phyloP scores from a whole-genome alignment of 2,888 invertebrate species.

The Pollenia griseotomentosa region DNA sequence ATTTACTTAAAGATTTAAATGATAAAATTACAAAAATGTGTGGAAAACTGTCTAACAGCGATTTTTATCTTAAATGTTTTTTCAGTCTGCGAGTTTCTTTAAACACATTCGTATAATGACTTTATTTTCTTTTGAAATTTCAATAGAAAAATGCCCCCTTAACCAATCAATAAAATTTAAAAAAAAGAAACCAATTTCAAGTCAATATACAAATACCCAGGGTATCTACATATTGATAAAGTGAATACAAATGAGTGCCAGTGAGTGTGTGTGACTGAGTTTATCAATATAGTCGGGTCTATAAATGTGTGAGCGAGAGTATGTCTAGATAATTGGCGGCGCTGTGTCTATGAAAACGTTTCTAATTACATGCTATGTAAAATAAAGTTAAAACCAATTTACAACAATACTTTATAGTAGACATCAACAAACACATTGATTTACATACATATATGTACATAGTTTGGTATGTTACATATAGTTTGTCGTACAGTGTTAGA shows the following conservation, averaged over 20 bases:
- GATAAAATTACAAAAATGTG: constrained; percentile 32
- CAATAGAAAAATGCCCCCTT: constrained; percentile 23
- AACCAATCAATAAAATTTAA: constrained; percentile 33
- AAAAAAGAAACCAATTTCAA: constrained; percentile 47
- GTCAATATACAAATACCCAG: constrained; percentile 29
- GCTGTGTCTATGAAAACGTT: constrained; percentile 71
- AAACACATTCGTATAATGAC: constrained; percentile 63
- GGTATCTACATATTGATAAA: constrained; percentile 7
- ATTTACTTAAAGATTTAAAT: constrained; percentile 37
- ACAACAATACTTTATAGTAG: constrained; percentile 56
- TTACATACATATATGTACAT: not conserved
- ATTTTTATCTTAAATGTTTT: constrained; percentile 52
- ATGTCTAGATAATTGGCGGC: constrained; percentile 67
- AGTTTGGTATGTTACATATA: not conserved
- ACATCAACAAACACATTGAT: not conserved
- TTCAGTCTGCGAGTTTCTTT: constrained; percentile 36
- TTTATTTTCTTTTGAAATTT: constrained; percentile 51
- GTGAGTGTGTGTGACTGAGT: not conserved
- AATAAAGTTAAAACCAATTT: constrained; percentile 66
- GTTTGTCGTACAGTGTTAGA: constrained; percentile 7
- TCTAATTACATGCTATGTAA: constrained; percentile 64
- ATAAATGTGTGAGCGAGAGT: not conserved
- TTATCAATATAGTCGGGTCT: constrained; percentile 1
- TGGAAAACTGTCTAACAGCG: constrained; percentile 38
- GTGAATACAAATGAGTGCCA: not conserved